Evolutionary conservation across 2,888 invertebrate species (phyloP), one percentile per base, ranked within the genome.

Genomic region (Ceramica pisi): DNA sequence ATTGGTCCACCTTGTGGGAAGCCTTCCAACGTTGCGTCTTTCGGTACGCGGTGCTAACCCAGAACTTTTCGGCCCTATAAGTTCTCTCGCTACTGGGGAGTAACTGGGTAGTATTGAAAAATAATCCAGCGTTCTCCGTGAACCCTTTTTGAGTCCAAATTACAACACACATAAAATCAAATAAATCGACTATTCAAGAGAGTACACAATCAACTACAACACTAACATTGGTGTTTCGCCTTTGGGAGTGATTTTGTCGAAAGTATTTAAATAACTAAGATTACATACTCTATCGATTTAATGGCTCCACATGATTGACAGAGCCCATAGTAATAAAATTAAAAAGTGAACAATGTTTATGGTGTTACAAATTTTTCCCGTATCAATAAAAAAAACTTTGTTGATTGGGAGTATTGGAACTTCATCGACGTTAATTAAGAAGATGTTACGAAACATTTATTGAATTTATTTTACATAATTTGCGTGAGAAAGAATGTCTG

Each of bases 241-340:
- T 88, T 87, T 90, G 90, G 93, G 91, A 92, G 86, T 86, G 86
- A 92, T 93, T 92, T 90, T 61, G 78, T 82, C 61, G 82, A 85
- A 84, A 84, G 80, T 83, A 83, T 87, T 88, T 86, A 89, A 89
- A 89, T 88, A 89, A 86, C 84, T 80, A 71, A 88, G 84, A 92
- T 90, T 91, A 91, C 69, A 83, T 86, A 88, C 81, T 86, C 78
- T 87, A 89, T 87, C 86, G 84, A 79, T 86, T 86, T 91, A 90
- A 92, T 91, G 90, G 89, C 77, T 76, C 86, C 82, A 74, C 75
- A 66, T 88, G 89, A 90, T 88, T 90, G 92, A 92, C 90, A 88
- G 85, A 70, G 65, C 73, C 75, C 80, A 82, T 80, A 82, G 83
- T 85, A 80, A 89, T 89, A 88, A 88, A 89, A 88, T 90, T 88